A percentile compares a stretch with the other conserved stretches of the same genome.
Evolutionary conservation across 2,888 invertebrate species (phyloP).

Genomic region (Epinotia brunnichana): DNA sequence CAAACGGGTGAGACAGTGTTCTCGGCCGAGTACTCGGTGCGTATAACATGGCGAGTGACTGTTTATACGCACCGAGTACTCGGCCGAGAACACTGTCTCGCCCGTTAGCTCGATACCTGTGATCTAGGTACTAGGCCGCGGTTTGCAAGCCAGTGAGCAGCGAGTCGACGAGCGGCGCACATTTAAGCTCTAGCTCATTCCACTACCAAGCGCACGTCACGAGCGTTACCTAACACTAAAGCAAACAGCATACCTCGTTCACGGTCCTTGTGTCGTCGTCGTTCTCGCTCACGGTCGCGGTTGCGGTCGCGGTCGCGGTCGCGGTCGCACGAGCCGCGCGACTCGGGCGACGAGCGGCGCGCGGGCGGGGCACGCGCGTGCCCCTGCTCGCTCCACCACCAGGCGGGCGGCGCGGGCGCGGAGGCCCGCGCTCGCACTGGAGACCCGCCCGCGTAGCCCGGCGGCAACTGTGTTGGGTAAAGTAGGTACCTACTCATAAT

Average conservation of each 20-base stretch:
- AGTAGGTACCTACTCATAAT: background rate
- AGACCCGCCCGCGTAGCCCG: constrained; percentile 51
- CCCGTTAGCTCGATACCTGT: no score
- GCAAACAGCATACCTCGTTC: constrained; percentile 55
- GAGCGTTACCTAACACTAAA: background rate
- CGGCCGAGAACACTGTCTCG: no score
- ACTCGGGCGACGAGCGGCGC: constrained; percentile 73
- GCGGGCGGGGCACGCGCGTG: constrained; percentile 53
- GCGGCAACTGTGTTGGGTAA: constrained; percentile 48
- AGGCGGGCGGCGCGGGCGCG: constrained; percentile 68
- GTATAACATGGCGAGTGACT: no score
- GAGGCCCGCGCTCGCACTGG: constrained; percentile 66
- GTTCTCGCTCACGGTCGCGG: constrained; percentile 55
- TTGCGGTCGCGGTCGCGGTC: constrained; percentile 54
- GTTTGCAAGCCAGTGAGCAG: no score
- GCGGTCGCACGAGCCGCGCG: constrained; percentile 60
- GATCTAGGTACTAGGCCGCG: no score
- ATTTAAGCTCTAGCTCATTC: no score
- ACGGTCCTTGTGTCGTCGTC: constrained; percentile 65
- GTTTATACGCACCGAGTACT: no score
- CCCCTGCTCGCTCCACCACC: constrained; percentile 62
- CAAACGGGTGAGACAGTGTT: no score
- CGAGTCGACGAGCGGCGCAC: no score
- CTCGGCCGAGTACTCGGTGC: no score
- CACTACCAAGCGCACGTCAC: no score